phyloP scores from a whole-genome alignment of 2,797 vertebrate species.

The Alca torda region DNA sequence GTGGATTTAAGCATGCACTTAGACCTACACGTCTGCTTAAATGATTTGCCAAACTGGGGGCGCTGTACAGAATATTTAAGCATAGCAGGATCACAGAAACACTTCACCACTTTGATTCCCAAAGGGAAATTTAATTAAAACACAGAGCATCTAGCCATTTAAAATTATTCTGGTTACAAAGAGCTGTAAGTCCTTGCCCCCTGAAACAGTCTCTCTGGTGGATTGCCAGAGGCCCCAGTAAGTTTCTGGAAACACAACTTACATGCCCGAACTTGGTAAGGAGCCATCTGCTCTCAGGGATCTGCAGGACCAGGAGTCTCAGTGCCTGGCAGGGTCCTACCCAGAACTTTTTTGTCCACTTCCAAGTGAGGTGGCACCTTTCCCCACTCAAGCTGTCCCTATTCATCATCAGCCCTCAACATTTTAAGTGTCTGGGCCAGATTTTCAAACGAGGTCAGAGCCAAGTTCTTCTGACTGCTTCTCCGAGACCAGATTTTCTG shows the following conservation, averaged over 20 bases:
- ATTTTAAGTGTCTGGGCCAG: background rate
- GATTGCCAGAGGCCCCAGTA: background rate
- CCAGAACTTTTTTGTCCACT: background rate
- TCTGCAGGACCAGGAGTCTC: background rate
- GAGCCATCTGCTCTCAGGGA: background rate
- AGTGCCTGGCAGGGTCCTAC: background rate
- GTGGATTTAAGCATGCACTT: background rate
- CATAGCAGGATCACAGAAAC: background rate
- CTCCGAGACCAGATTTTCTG: background rate
- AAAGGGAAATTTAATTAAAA: constrained; percentile 6
- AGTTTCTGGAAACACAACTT: background rate
- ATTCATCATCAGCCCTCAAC: background rate
- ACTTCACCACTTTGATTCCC: background rate
- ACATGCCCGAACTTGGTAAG: background rate
- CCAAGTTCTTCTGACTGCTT: background rate
- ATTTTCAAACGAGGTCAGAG: background rate
- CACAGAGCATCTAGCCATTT: background rate
- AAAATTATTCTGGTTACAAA: background rate
- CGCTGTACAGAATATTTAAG: background rate
- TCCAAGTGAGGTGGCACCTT: constrained; percentile 2
- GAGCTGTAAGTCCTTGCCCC: background rate
- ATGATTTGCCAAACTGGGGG: background rate
- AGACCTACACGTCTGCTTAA: background rate
- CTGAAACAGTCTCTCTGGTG: background rate
- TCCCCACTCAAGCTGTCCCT: background rate